Conservation (phyloP, 2,888 invertebrate genomes). For the Apotomis turbidana region DNA sequence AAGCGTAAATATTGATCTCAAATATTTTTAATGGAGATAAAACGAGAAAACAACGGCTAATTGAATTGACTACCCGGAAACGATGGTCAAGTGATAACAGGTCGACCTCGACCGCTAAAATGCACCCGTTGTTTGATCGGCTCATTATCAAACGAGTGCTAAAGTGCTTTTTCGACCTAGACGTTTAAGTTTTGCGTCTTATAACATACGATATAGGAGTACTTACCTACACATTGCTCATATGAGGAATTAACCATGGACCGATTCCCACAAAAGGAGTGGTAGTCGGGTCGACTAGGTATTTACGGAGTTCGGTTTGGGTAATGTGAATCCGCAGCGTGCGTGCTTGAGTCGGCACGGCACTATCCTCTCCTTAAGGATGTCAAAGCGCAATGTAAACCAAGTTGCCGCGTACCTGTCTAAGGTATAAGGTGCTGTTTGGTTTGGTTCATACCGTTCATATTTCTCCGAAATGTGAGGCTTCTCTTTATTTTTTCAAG, state of each 20-base stretch:
- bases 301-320: constrained; percentile 30
- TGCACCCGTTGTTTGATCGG: constrained; percentile 64
- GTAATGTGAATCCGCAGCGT: constrained; percentile 11
- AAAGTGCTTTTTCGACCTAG: constrained; percentile 37
- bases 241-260: too few relatives aligned
- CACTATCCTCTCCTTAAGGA: constrained; percentile 36
- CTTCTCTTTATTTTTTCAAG: constrained; percentile 70
- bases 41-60: constrained; percentile 67
- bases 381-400: constrained; percentile 46
- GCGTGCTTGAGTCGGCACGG: neutral
- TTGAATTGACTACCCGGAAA: constrained; percentile 64
- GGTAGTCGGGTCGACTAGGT: neutral
- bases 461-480: constrained; percentile 78
- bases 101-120: constrained; percentile 65
- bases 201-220: too few relatives aligned
- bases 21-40: constrained; percentile 68
- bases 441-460: constrained; percentile 57
- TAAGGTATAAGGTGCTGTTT: constrained; percentile 62
- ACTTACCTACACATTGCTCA: too few relatives aligned
- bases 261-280: neutral
- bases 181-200: neutral
- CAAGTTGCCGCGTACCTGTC: constrained; percentile 63
- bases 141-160: constrained; percentile 60
- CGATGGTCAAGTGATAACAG: constrained; percentile 65
- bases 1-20: constrained; percentile 74